Percentiles rank a stretch among this genome's conserved stretches.
Evolutionary conservation across 1,140 invertebrate species (phyloP).

Genomic region (Dendroctonus ponderosae): DNA sequence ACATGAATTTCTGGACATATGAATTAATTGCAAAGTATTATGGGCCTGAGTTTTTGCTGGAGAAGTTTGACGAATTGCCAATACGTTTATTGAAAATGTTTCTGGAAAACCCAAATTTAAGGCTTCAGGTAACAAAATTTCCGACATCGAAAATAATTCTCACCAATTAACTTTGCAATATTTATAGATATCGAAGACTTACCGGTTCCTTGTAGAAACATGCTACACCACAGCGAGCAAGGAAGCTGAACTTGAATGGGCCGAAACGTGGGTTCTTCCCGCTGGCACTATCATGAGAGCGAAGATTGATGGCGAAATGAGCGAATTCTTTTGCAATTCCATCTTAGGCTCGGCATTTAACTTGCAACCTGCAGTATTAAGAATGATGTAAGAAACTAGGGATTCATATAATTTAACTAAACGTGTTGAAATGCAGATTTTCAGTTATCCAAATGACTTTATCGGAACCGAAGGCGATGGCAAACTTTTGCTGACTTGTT

Average conservation of each 20-base stretch:
- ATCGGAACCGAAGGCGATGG: constrained; percentile 39
- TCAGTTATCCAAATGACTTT: constrained; percentile 34
- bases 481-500: constrained; percentile 41
- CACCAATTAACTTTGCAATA: neutral
- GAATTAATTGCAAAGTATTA: constrained; percentile 28
- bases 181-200: constrained; percentile 35
- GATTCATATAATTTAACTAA: constrained; percentile 1
- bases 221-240: constrained; percentile 25
- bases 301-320: constrained; percentile 1
- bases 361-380: constrained; percentile 36
- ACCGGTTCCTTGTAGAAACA: constrained; percentile 38
- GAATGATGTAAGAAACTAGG: constrained; percentile 32
- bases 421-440: constrained; percentile 23
- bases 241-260: constrained; percentile 35
- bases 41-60: constrained; percentile 30
- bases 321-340: constrained; percentile 30
- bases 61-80: constrained; percentile 30
- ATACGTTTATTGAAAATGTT: constrained; percentile 24
- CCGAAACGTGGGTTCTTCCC: constrained; percentile 38
- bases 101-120: constrained; percentile 18
- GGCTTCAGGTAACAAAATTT: constrained; percentile 30
- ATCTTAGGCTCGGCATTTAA: constrained; percentile 40
- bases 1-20: constrained; percentile 29
- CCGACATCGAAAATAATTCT: neutral
- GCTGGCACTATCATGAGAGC: constrained; percentile 31